Evolutionary conservation across 2,113 vertebrate genomes (phyloP).

Genomic region (Heloderma charlesbogerti): DNA sequence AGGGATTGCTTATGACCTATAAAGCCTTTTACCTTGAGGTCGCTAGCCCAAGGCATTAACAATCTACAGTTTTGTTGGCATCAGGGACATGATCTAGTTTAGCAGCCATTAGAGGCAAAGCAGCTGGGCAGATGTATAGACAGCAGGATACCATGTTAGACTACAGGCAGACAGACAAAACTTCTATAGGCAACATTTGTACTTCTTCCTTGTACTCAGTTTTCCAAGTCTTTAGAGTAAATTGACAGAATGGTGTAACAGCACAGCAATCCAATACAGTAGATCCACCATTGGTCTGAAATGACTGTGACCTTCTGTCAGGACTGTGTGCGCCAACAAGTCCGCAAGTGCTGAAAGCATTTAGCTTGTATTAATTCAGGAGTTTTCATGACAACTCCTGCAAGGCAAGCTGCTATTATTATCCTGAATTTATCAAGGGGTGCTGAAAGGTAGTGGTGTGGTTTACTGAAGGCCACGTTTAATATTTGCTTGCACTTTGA

Average conservation of each 20-base stretch:
- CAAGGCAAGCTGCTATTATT: neutral
- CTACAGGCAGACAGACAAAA: neutral
- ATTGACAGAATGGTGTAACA: neutral
- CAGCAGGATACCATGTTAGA: neutral
- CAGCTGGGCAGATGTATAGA: neutral
- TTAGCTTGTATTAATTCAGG: neutral
- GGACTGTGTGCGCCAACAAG: neutral
- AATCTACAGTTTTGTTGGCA: accelerated
- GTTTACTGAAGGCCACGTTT: neutral
- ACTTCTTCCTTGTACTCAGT: neutral
- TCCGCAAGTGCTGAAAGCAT: neutral
- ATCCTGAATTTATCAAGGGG: neutral
- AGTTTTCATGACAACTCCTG: neutral
- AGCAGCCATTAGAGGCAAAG: neutral
- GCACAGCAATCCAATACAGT: neutral
- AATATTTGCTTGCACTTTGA: neutral
- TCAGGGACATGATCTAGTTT: neutral
- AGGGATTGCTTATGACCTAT: accelerated
- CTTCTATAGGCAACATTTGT: neutral
- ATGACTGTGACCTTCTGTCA: neutral
- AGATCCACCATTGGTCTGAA: neutral
- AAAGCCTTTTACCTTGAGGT: conserved; percentile 21
- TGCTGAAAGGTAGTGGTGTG: no score
- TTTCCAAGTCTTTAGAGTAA: neutral
- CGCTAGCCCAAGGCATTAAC: neutral